phyloP scores from a whole-genome alignment of 2,797 vertebrate species.

The Todus mexicanus region DNA sequence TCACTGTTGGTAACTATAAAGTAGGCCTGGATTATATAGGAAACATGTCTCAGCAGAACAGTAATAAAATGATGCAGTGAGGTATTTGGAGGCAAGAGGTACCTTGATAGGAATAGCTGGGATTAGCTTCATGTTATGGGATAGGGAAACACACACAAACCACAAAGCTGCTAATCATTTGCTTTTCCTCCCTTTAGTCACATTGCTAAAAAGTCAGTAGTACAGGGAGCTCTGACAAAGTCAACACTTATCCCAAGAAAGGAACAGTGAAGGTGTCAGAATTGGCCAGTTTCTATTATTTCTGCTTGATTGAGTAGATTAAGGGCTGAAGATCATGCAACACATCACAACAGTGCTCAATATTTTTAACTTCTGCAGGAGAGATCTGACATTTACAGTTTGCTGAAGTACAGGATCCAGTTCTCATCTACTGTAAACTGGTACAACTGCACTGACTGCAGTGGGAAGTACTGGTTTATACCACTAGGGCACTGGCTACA shows the following conservation, averaged over 20 bases:
- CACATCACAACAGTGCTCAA: neutral
- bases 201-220: neutral
- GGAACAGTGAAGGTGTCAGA: neutral
- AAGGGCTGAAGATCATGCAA: neutral
- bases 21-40: neutral
- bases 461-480: neutral
- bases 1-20: neutral
- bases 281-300: neutral
- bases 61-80: neutral
- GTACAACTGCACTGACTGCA: neutral
- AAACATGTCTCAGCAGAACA: neutral
- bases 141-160: neutral
- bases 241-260: neutral
- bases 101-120: neutral
- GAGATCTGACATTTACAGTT: neutral
- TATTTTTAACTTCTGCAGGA: neutral
- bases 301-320: constrained; percentile 8
- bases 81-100: neutral
- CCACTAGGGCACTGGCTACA: neutral
- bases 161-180: neutral
- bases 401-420: neutral
- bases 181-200: neutral
- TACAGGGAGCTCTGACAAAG: neutral
- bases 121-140: neutral
- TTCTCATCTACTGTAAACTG: neutral